These are phyloP conservation scores for Cosmorhoe ocellata DNA, from an alignment of 2,888 invertebrate species.

Conservation along the genomic window DNA sequence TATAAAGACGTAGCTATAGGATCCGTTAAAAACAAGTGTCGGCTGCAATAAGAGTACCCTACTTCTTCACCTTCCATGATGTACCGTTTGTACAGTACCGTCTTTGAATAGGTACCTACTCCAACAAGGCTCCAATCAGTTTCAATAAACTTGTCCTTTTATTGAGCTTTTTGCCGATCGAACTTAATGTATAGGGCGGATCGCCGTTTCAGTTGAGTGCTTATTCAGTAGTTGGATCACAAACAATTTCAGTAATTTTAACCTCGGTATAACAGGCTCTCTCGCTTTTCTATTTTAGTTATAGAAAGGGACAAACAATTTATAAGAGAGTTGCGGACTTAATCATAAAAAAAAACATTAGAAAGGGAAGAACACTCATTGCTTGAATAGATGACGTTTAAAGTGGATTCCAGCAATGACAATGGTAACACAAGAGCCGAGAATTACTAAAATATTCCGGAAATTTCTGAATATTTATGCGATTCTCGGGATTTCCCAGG, in stretches of 20 bases:
- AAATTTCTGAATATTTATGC: slow-evolving; percentile 4
- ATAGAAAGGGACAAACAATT: no score
- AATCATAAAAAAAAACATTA: no score
- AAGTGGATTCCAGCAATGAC: slow-evolving; percentile 9
- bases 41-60: no score
- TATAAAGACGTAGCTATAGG: no score
- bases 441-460: slow-evolving; percentile 6
- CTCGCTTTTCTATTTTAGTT: no score
- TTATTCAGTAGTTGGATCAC: slow-evolving; percentile 6
- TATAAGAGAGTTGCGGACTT: no score
- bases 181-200: slow-evolving; percentile 10
- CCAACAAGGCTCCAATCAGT: slow-evolving; percentile 23
- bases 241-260: no score
- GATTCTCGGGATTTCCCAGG: slow-evolving; percentile 14
- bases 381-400: background rate
- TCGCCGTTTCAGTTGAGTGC: slow-evolving; percentile 11
- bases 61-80: no score
- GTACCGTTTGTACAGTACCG: no score
- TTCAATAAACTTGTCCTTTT: slow-evolving; percentile 27
- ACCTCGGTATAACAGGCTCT: no score
- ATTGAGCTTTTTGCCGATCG: slow-evolving; percentile 17
- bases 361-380: background rate
- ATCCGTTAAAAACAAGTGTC: no score
- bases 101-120: background rate
- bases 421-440: background rate